Evolutionary conservation across 2,113 vertebrate genomes (phyloP).

Genomic region (Heterotis niloticus): DNA sequence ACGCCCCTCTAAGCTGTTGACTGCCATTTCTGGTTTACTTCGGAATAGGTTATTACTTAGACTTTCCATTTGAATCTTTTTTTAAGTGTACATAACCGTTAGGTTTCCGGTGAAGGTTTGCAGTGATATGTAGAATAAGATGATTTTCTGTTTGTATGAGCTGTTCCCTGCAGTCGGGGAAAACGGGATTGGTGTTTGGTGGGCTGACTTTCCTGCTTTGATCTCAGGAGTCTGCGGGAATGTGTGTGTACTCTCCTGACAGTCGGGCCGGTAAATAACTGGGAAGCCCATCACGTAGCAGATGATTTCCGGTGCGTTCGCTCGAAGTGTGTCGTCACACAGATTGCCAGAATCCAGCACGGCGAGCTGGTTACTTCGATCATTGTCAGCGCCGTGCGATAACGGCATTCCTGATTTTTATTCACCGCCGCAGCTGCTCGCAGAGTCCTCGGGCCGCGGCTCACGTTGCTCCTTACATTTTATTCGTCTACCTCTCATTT

Average conservation of each 20-base stretch:
- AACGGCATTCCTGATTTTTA: neutral
- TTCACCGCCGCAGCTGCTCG: neutral
- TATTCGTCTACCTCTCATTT: neutral
- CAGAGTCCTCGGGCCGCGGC: neutral
- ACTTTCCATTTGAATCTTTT: neutral
- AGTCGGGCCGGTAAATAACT: neutral
- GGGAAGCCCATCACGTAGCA: neutral
- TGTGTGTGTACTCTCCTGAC: neutral
- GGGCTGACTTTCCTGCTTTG: too few species aligned
- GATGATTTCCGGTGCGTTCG: neutral
- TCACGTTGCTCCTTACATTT: neutral
- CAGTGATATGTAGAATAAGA: neutral
- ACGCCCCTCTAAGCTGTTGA: too few species aligned
- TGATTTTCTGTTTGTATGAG: neutral
- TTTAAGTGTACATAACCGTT: neutral
- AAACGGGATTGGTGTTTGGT: too few species aligned
- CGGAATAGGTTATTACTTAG: neutral
- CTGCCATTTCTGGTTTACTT: neutral
- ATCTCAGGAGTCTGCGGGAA: neutral
- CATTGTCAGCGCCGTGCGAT: neutral
- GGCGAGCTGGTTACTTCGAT: neutral
- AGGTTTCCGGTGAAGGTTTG: neutral
- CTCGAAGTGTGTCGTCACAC: neutral
- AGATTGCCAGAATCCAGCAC: neutral
- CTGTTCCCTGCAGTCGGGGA: neutral